Evolutionary conservation across 2,113 vertebrate species (phyloP).

Genomic region (Lipotes vexillifer): DNA sequence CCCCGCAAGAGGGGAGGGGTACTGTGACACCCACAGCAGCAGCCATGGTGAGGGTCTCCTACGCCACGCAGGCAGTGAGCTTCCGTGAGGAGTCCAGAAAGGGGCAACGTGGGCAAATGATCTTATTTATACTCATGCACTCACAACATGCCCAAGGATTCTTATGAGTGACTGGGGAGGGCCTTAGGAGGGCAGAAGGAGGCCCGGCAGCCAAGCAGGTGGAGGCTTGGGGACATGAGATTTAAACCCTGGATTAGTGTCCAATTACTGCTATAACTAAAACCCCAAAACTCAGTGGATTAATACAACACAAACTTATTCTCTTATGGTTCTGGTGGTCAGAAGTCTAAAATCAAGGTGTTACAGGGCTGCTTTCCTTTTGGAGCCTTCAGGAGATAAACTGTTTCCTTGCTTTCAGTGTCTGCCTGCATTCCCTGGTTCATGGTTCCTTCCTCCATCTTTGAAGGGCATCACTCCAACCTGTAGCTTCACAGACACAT

Average conservation of each 20-base stretch:
- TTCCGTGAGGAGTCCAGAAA: not conserved
- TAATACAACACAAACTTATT: not conserved
- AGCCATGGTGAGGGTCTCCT: not conserved
- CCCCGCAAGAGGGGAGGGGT: no score
- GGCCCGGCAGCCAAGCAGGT: not conserved
- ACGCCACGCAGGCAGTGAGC: not conserved
- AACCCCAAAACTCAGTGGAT: not conserved
- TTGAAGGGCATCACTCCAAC: not conserved
- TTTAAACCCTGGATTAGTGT: not conserved
- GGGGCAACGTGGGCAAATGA: not conserved
- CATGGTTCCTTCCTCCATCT: not conserved
- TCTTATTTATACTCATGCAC: not conserved
- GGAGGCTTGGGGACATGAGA: not conserved
- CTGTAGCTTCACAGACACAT: not conserved
- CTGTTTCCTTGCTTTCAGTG: no score
- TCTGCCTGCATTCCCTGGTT: not conserved
- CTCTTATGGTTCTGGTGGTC: no score
- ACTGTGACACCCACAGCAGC: not conserved
- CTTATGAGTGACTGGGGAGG: not conserved
- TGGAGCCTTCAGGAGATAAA: not conserved
- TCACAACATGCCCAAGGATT: not conserved
- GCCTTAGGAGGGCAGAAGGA: not conserved
- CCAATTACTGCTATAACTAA: not conserved
- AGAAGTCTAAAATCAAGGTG: not conserved
- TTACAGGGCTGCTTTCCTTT: not conserved